A percentile compares a stretch with the other conserved stretches of the same genome.
phyloP scores from a whole-genome alignment of 2,797 vertebrate genomes.

The Picus viridis region DNA sequence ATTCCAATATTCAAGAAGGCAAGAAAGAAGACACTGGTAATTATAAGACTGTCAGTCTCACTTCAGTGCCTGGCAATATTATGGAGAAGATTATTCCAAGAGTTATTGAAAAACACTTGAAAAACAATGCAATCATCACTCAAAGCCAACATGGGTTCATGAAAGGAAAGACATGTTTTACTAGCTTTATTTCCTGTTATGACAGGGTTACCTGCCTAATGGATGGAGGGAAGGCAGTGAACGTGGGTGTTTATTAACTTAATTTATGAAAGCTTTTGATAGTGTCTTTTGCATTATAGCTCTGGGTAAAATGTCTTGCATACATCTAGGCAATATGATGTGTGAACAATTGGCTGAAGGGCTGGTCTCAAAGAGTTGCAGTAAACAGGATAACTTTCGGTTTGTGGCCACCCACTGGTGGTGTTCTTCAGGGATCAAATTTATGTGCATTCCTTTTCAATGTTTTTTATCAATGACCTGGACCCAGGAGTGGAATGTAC shows the following conservation, averaged over 20 bases:
- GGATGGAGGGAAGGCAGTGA: background rate
- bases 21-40: background rate
- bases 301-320: background rate
- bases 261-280: background rate
- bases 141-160: background rate
- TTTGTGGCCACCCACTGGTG: background rate
- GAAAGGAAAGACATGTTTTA: background rate
- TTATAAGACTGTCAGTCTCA: background rate
- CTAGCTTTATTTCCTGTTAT: background rate
- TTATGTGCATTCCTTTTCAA: background rate
- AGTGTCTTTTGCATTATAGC: background rate
- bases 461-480: background rate
- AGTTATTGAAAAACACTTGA: background rate
- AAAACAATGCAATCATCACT: background rate
- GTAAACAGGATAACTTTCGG: background rate
- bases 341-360: background rate
- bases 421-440: background rate
- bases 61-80: background rate
- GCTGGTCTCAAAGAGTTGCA: background rate
- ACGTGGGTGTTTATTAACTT: background rate
- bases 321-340: background rate
- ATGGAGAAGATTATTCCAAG: background rate
- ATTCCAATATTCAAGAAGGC: background rate
- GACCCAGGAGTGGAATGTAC: background rate
- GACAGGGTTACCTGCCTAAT: background rate